These are phyloP conservation scores for Falcunculus frontatus DNA, from an alignment of 2,113 vertebrate genomes.

Conservation along the genomic window DNA sequence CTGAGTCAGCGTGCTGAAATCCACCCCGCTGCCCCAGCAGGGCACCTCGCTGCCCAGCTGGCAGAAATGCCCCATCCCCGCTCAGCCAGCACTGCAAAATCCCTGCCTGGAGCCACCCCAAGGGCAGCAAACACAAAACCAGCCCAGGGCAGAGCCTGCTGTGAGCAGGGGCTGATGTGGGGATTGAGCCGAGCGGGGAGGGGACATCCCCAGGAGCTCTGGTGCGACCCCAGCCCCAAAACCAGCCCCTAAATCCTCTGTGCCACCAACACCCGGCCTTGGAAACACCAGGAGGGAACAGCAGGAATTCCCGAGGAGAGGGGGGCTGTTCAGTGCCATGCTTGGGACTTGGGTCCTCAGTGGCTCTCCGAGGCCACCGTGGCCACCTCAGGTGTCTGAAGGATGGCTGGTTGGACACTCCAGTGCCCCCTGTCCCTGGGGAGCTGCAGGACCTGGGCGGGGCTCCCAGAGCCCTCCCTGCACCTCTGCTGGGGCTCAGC, in stretches of 20 bases:
- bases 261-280: not conserved
- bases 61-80: not conserved
- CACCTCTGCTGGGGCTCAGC: not conserved
- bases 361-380: rapidly evolving
- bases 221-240: not conserved
- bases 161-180: not conserved
- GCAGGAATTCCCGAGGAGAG: not conserved
- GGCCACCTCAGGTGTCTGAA: not conserved
- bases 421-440: not conserved
- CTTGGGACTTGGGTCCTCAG: not conserved
- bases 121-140: not conserved
- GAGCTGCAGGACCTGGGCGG: not conserved
- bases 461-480: not conserved
- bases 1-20: not conserved
- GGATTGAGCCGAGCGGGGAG: not conserved
- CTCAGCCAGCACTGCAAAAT: not conserved
- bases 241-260: not conserved
- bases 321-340: rapidly evolving
- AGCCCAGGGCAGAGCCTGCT: not conserved
- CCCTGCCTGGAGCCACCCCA: not conserved
- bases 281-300: not conserved
- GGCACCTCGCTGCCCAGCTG: not conserved
- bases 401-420: not conserved
- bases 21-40: not conserved
- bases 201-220: not conserved